These are phyloP conservation scores for Papilio aristodemus DNA, from an alignment of 1,140 invertebrate genomes.

Conservation along the genomic window DNA sequence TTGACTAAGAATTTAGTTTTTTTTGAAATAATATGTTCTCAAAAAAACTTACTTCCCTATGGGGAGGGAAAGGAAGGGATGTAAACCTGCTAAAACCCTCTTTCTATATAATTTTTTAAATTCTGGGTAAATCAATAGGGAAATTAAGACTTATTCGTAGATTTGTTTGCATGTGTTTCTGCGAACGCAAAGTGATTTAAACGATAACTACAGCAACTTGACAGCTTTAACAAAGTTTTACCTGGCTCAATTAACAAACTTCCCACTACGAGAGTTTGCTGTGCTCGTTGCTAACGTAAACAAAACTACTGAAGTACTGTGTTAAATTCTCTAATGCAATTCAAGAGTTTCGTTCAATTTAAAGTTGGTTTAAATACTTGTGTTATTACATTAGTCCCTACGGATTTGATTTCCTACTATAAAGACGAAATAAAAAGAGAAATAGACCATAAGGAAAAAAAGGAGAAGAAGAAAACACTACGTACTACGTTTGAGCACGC, in stretches of 20 bases:
- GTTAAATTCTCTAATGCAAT: constrained; percentile 24
- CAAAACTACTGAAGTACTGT: constrained; percentile 18
- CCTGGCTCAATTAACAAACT: constrained; percentile 21
- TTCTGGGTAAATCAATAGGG: too few relatives aligned
- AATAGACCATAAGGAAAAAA: too few relatives aligned
- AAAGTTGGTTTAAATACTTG: constrained; percentile 16
- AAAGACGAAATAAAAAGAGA: too few relatives aligned
- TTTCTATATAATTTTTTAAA: too few relatives aligned
- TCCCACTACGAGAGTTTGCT: constrained; percentile 5
- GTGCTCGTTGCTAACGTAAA: constrained; percentile 14
- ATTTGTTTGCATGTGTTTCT: not conserved
- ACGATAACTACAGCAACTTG: constrained; percentile 13
- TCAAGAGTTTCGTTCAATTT: constrained; percentile 17
- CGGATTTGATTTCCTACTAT: not conserved
- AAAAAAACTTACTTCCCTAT: too few relatives aligned
- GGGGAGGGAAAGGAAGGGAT: too few relatives aligned
- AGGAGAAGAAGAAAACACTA: too few relatives aligned
- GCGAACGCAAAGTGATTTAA: constrained; percentile 2
- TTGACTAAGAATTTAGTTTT: too few relatives aligned
- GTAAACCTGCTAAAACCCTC: too few relatives aligned
- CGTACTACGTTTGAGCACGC: too few relatives aligned
- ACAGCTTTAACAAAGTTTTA: constrained; percentile 21
- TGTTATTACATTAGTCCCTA: not conserved
- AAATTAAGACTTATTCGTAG: not conserved
- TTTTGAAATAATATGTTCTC: too few relatives aligned